A percentile compares a stretch with the other conserved stretches of the same genome.
Evolutionary conservation across 2,113 vertebrate species (phyloP).

Genomic region (Cairina moschata): DNA sequence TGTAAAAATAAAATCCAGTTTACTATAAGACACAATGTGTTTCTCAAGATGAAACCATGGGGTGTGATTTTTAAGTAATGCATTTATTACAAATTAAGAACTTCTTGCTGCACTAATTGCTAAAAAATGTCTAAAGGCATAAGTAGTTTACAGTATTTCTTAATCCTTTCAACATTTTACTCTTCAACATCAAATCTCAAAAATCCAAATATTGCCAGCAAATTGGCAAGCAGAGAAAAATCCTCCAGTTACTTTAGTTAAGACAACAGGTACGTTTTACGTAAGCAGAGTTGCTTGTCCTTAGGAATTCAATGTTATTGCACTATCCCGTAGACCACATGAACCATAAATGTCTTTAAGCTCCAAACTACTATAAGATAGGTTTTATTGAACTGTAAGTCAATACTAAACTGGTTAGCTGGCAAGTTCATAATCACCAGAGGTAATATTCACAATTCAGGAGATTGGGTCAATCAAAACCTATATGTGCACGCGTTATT

Average conservation of each 20-base stretch:
- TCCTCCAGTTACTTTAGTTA: background rate
- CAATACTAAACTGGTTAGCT: conserved; percentile 60
- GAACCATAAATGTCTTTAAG: background rate
- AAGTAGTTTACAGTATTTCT: background rate
- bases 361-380: background rate
- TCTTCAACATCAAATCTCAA: background rate
- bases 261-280: background rate
- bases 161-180: background rate
- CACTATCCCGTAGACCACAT: background rate
- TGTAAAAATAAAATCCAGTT: background rate
- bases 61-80: background rate
- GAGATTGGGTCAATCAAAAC: background rate
- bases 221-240: background rate
- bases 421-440: conserved; percentile 61
- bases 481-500: background rate
- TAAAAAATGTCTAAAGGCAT: background rate
- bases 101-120: background rate
- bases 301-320: background rate
- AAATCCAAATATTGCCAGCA: background rate
- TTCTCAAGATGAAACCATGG: background rate
- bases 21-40: background rate
- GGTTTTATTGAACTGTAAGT: conserved; percentile 38
- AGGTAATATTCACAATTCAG: conserved; percentile 44
- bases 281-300: background rate
- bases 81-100: background rate